phyloP scores from a whole-genome alignment of 2,888 invertebrate genomes.

The Drosophila nr. perissopoda region DNA sequence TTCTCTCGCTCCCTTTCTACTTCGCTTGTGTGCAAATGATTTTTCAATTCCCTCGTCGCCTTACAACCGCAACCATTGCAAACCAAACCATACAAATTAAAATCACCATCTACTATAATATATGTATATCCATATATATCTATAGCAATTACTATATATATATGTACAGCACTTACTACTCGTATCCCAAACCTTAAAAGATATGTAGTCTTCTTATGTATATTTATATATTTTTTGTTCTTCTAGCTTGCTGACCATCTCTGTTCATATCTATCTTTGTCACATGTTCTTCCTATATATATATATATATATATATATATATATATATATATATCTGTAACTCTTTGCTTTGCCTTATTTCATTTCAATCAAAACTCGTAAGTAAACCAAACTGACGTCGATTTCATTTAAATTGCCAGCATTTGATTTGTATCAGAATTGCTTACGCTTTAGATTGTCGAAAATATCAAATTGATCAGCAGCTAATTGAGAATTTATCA shows the following conservation, averaged over 20 bases:
- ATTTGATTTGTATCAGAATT: not conserved
- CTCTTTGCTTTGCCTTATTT: not conserved
- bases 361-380: not conserved
- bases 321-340: not conserved
- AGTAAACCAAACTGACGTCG: no score
- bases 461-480: not conserved
- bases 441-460: not conserved
- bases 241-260: not conserved
- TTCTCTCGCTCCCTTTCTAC: not conserved
- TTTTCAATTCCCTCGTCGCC: not conserved
- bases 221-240: not conserved
- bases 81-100: not conserved
- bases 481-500: slow-evolving; percentile 13
- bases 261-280: not conserved
- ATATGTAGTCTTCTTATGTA: not conserved
- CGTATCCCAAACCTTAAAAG: not conserved
- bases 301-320: not conserved
- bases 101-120: not conserved
- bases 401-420: not conserved
- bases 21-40: slow-evolving; percentile 5
- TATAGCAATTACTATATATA: not conserved
- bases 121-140: not conserved
- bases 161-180: not conserved
- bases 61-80: not conserved
- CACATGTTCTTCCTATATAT: not conserved